These are phyloP conservation scores for Lymantria monacha DNA, from an alignment of 2,888 invertebrate genomes.

Conservation along the genomic window DNA sequence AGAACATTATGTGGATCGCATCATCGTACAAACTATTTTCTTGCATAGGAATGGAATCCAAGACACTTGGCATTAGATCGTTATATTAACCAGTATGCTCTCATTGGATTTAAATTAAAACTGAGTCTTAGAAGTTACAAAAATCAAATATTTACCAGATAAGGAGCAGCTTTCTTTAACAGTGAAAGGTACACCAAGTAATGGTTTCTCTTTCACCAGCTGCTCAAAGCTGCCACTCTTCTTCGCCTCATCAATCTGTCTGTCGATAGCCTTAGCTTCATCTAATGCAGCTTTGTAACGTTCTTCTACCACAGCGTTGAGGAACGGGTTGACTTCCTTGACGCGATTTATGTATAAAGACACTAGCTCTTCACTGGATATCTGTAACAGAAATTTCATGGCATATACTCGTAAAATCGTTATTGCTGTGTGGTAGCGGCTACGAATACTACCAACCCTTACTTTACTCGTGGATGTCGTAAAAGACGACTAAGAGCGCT, in stretches of 20 bases:
- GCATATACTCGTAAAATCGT: too few species aligned
- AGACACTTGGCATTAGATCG: too few species aligned
- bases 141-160: slow-evolving; percentile 77
- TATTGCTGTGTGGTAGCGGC: too few species aligned
- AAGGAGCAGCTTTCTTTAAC: slow-evolving; percentile 91
- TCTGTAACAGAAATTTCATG: slow-evolving; percentile 63
- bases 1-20: too few species aligned
- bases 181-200: slow-evolving; percentile 91
- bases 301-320: slow-evolving; percentile 87
- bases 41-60: too few species aligned
- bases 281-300: slow-evolving; percentile 84
- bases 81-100: too few species aligned
- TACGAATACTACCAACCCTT: too few species aligned
- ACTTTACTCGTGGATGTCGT: too few species aligned
- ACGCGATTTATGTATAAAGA: slow-evolving; percentile 84
- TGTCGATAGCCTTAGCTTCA: slow-evolving; percentile 84
- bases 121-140: background rate
- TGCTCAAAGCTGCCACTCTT: slow-evolving; percentile 52
- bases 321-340: slow-evolving; percentile 83
- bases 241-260: slow-evolving; percentile 45
- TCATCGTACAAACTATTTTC: too few species aligned
- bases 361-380: slow-evolving; percentile 83
- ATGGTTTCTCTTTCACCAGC: slow-evolving; percentile 80
- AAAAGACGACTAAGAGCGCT: too few species aligned
- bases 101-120: too few species aligned